Evolutionary conservation across 2,797 vertebrate genomes (phyloP), one percentile per base, ranked within the genome.

Genomic region (Hydrocynus forskahlii): DNA sequence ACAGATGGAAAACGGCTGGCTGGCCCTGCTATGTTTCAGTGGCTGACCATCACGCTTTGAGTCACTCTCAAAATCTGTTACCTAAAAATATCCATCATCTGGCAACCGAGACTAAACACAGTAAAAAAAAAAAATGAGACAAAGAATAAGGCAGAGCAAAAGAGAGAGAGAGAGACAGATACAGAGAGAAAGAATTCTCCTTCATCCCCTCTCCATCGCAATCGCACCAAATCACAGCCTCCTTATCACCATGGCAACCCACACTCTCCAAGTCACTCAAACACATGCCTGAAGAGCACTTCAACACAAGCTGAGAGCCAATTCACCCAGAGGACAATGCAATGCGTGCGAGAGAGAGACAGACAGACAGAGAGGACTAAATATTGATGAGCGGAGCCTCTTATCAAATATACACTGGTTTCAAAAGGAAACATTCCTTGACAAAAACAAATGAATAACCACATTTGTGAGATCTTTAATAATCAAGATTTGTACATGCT

Each of bases 241-340:
- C 78, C 83, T 81, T 63, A 81, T 85, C 57, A 38, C 81, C 79
- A 87, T 87, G 62, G 83, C 76, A 85, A 87, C 86, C 68, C 70
- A 35, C 81, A 68, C 69, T 74, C 54, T 50, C 60, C 52, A 72
- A 82, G 57, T 63, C 75, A 74, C 80, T 84, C 76, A 74, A 77
- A 81, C 66, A 7, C 19, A 54, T 16, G 67, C 40, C 70, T 81
- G 45, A 64, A 81, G 63, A 79, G 74, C 86, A 74, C 69, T 87
- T 83, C 72, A 80, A 48, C 40, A 9, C 1, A 59, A 83, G 83
- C 70, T 23, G 66, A 83, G 71, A 83, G 72, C 40, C 62, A 62
- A 79, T 78, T 86, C 40, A 66, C 77, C 64, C 35, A 16, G 63
- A 17, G 35, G 17, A 75, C 48, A 68, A 57, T 71, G 45, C 5